These are phyloP conservation scores for Bradypodion ventrale DNA, from an alignment of 2,797 vertebrate species.

Conservation along the genomic window DNA sequence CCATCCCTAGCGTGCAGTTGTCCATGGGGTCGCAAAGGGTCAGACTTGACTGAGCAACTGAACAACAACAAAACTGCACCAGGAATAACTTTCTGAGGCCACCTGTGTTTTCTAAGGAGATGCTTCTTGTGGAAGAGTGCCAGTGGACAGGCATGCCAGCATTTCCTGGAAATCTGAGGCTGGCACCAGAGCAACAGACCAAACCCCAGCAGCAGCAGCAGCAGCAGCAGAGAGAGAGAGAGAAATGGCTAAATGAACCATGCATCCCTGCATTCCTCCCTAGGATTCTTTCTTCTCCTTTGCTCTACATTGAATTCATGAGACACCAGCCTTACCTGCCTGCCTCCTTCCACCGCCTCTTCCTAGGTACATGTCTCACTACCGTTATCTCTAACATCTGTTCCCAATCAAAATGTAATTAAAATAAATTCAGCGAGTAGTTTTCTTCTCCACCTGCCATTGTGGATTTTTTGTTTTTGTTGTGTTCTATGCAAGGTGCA, in stretches of 20 bases:
- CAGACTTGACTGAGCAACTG: too few species aligned
- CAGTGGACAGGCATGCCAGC: neutral
- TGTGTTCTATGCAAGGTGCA: neutral
- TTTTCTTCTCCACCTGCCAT: conserved; percentile 56
- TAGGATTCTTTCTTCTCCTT: rapidly evolving
- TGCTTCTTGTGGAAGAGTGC: neutral
- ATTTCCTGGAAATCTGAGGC: neutral
- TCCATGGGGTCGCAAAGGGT: too few species aligned
- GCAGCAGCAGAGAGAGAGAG: rapidly evolving
- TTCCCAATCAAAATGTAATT: conserved; percentile 62
- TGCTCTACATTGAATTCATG: neutral
- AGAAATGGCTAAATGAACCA: rapidly evolving
- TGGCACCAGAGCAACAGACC: too few species aligned
- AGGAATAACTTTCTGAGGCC: neutral
- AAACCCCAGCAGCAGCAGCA: neutral
- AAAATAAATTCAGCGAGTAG: conserved; percentile 43
- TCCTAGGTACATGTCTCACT: conserved; percentile 32
- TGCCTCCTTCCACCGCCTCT: neutral
- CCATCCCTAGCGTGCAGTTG: too few species aligned
- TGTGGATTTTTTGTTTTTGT: conserved; percentile 21
- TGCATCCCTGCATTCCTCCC: rapidly evolving
- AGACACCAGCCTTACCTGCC: neutral
- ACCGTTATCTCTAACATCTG: conserved; percentile 60
- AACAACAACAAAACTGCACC: too few species aligned
- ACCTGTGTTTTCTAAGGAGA: too few species aligned